A percentile compares a stretch with the other conserved stretches of the same genome.
These are phyloP conservation scores for Spilarctia lutea DNA, from an alignment of 2,888 invertebrate species.

Conservation along the genomic window DNA sequence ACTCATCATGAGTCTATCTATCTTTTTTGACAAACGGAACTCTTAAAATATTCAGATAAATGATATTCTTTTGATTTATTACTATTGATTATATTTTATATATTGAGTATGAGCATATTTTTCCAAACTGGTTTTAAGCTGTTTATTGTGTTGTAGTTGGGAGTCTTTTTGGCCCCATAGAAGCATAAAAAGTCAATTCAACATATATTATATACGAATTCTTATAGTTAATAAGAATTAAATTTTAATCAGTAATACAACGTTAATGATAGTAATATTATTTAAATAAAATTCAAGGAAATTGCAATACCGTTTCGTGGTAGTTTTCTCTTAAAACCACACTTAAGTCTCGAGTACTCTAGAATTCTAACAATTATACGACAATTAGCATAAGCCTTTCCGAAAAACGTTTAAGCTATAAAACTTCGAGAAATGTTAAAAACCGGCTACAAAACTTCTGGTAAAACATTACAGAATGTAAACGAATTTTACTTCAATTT, in stretches of 20 bases:
- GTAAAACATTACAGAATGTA: conserved; percentile 5
- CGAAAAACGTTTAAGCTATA: neutral
- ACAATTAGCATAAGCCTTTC: conserved; percentile 2
- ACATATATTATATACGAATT: no score
- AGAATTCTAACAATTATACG: neutral
- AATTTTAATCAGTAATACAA: no score
- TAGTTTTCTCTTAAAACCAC: neutral
- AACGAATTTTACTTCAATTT: conserved; percentile 11
- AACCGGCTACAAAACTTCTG: neutral
- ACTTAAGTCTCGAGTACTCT: neutral
- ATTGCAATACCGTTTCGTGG: neutral
- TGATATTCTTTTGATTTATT: neutral
- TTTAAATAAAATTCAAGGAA: neutral
- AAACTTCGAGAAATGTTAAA: conserved; percentile 4
- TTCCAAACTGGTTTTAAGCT: no score
- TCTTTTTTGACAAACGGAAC: no score
- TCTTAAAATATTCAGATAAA: no score
- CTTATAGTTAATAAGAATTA: no score
- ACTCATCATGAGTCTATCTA: neutral
- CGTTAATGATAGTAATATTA: no score
- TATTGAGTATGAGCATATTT: no score
- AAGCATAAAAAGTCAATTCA: no score
- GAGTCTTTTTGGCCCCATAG: no score
- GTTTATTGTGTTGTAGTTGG: no score
- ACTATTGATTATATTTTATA: neutral